Conservation (phyloP, 1,140 invertebrate genomes). For the Caenorhabditis latens region DNA sequence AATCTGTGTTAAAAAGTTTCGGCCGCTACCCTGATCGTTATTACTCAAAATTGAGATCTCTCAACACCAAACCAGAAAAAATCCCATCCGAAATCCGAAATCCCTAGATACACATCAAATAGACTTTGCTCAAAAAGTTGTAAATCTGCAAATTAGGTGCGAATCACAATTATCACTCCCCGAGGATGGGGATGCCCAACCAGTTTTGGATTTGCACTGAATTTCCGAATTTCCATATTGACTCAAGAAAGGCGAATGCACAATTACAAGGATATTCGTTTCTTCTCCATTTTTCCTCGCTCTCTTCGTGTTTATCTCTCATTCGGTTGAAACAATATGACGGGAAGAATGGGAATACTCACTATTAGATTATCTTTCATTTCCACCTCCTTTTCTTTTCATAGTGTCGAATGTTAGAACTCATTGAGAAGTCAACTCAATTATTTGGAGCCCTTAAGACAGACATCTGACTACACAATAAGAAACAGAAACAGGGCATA, state of each 20-base stretch:
- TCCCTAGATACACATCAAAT: conserved; percentile 49
- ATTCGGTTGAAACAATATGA: conserved; percentile 48
- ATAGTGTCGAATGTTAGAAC: conserved; percentile 53
- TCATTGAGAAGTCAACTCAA: conserved; percentile 55
- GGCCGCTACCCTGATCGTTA: too few relatives aligned
- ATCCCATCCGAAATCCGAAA: neutral
- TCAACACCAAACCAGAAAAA: neutral
- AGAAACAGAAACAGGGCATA: neutral
- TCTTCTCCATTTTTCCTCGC: neutral
- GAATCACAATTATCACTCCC: conserved; percentile 56
- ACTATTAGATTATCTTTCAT: conserved; percentile 52
- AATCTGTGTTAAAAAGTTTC: too few relatives aligned
- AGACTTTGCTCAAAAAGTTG: conserved; percentile 20
- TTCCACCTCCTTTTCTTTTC: conserved; percentile 16
- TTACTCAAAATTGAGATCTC: too few relatives aligned
- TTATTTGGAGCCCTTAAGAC: conserved; percentile 29
- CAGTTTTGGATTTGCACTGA: neutral
- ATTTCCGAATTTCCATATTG: conserved; percentile 54
- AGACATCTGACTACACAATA: conserved; percentile 56
- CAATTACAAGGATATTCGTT: conserved; percentile 37
- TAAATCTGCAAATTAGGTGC: conserved; percentile 56
- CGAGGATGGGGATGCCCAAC: conserved; percentile 8
- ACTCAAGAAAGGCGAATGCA: conserved; percentile 5
- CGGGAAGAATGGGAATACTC: conserved; percentile 37
- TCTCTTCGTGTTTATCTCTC: neutral